Percentiles rank a stretch among this genome's conserved stretches.
Conservation (phyloP, 1,140 invertebrate species). For the Hyles vespertilio region DNA sequence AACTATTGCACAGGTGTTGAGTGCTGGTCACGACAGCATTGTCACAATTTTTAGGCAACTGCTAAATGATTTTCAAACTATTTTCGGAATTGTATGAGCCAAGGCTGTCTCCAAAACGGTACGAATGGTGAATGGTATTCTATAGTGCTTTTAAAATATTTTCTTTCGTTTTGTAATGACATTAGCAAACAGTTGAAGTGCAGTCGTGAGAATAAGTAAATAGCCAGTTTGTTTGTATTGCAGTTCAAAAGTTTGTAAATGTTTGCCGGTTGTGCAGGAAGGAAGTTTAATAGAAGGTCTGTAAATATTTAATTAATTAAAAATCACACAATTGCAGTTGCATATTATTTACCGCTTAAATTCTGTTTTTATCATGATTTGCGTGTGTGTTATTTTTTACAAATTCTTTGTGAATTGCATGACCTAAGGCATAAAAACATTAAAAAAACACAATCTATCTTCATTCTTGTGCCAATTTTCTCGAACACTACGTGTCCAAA, state of each 20-base stretch:
- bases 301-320: too few species aligned
- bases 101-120: slow-evolving; percentile 27
- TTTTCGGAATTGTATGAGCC: slow-evolving; percentile 39
- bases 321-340: not conserved
- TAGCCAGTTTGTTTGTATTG: not conserved
- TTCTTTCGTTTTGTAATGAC: slow-evolving; percentile 15
- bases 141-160: slow-evolving; percentile 13
- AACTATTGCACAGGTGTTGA: slow-evolving; percentile 1
- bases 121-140: slow-evolving; percentile 24
- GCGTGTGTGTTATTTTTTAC: too few species aligned
- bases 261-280: not conserved
- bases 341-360: too few species aligned
- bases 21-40: slow-evolving; percentile 26
- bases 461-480: too few species aligned
- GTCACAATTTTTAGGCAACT: slow-evolving; percentile 40
- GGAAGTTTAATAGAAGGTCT: too few species aligned
- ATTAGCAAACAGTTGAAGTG: slow-evolving; percentile 11
- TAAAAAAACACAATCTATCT: too few species aligned
- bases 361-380: too few species aligned
- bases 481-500: too few species aligned
- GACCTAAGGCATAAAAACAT: too few species aligned
- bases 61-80: slow-evolving; percentile 36
- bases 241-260: not conserved
- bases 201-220: slow-evolving; percentile 3
- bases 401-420: too few species aligned